Conservation (phyloP, 2,888 invertebrate genomes). For the Brachyopa scutellaris region DNA sequence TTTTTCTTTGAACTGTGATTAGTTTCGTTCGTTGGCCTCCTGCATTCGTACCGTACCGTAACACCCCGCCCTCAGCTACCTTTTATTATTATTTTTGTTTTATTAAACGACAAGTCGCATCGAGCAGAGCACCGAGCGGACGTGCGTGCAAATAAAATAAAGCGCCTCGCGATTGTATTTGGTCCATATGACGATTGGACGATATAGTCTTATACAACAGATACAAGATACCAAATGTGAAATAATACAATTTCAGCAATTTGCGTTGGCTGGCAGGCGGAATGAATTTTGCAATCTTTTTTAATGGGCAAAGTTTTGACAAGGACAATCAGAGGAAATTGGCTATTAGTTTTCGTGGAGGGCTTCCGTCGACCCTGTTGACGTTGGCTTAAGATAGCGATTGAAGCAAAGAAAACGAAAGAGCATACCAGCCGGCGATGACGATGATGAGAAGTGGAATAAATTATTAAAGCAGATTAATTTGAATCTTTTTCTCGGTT, state of each 20-base stretch:
- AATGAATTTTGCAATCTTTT: slow-evolving; percentile 73
- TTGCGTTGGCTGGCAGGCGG: slow-evolving; percentile 71
- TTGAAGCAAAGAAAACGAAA: not conserved
- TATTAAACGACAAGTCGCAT: slow-evolving; percentile 50
- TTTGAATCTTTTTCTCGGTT: slow-evolving; percentile 54
- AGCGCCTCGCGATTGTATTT: slow-evolving; percentile 42
- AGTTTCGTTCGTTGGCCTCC: slow-evolving; percentile 66
- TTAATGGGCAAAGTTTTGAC: slow-evolving; percentile 73
- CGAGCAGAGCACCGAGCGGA: slow-evolving; percentile 44
- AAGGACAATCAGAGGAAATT: slow-evolving; percentile 73
- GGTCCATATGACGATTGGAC: slow-evolving; percentile 61
- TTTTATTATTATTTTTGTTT: slow-evolving; percentile 16
- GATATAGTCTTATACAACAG: too few relatives aligned
- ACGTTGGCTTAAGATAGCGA: slow-evolving; percentile 26
- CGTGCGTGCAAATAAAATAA: slow-evolving; percentile 66
- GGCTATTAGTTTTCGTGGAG: slow-evolving; percentile 70
- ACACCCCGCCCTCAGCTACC: slow-evolving; percentile 31
- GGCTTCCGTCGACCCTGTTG: slow-evolving; percentile 72
- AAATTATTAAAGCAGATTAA: slow-evolving; percentile 70
- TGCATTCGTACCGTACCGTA: slow-evolving; percentile 45
- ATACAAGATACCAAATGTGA: slow-evolving; percentile 55
- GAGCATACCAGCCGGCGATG: slow-evolving; percentile 10
- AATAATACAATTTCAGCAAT: slow-evolving; percentile 66
- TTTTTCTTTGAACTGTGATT: slow-evolving; percentile 63
- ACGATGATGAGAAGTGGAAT: slow-evolving; percentile 53